Evolutionary conservation across 2,113 vertebrate species (phyloP), one percentile per base, ranked within the genome.

Genomic region (Rhabdornis inornatus): DNA sequence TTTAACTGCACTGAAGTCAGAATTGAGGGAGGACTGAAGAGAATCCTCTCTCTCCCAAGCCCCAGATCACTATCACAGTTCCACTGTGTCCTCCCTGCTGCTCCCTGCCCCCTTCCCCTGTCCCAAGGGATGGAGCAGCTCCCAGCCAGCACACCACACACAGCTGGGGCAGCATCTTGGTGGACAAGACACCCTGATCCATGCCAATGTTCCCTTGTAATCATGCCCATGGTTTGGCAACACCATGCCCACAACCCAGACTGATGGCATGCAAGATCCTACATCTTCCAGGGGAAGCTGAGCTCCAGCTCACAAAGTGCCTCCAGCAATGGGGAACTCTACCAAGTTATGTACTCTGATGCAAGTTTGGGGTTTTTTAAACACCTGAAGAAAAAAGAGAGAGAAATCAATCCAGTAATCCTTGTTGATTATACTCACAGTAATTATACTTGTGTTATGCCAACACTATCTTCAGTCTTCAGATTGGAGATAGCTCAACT

Each of bases 281-380:
- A 14, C 5, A 1, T 10, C 85, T 74, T 52, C 71, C 83, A 78
- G 22, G 28, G 69, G 45, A 91, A 89, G 63, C 66, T 1, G 6
- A 84, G 71, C 91, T 68, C 78, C 65, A 66, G 72, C 83, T 76
- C 82, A 52, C 22, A 75, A 87, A 59, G 50, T n/a, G 90, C 83
- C 92, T 96, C 93, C 90, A 95, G 95, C 95, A 90, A 93, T 3
- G 40, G 52, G 85, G 85, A 96, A 97, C 77, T 72, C 84, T 89
- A 91, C 72, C 92, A 97, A 96, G 81, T 82, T 85, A 91, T 19
- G 14, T 33, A 91, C 65, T 89, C 92, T 92, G 84, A 87, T 60
- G 69, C 77, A 97, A 95, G 83, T 94, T 75, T 95, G 83, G 89
- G 96, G 87, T 89, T 97, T 96, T 87, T 97, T 40, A 92, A 90